phyloP scores from a whole-genome alignment of 2,888 invertebrate genomes.

The Xanthia togata region DNA sequence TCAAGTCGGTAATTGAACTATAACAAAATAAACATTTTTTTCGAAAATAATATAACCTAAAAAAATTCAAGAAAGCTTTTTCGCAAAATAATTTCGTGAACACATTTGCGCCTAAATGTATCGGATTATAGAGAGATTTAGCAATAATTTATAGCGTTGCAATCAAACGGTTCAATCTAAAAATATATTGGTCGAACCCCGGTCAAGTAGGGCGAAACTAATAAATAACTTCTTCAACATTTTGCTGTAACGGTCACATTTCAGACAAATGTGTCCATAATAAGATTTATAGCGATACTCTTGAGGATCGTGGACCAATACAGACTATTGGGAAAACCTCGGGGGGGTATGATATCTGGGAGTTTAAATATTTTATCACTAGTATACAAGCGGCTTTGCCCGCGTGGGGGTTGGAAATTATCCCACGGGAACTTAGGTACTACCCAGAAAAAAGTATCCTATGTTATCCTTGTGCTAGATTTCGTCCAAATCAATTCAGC shows the following conservation, averaged over 20 bases:
- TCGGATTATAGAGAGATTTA: neutral
- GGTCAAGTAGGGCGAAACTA: constrained; percentile 30
- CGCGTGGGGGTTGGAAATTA: neutral
- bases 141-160: constrained; percentile 37
- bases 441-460: neutral
- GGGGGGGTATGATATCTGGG: neutral
- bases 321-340: constrained; percentile 1
- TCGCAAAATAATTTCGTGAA: neutral
- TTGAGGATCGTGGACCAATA: neutral
- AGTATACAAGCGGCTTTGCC: too few relatives aligned
- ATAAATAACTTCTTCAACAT: constrained; percentile 38
- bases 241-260: constrained; percentile 28
- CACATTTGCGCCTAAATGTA: neutral
- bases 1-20: neutral
- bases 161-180: constrained; percentile 43
- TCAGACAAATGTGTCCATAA: constrained; percentile 33
- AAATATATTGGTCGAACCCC: constrained; percentile 32
- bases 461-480: neutral
- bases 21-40: neutral
- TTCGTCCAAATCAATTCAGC: neutral
- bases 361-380: neutral
- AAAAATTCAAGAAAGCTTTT: neutral
- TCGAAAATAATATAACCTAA: neutral
- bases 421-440: too few relatives aligned
- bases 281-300: constrained; percentile 36